Conservation (phyloP, 2,888 invertebrate species). For the Clostera curtula region DNA sequence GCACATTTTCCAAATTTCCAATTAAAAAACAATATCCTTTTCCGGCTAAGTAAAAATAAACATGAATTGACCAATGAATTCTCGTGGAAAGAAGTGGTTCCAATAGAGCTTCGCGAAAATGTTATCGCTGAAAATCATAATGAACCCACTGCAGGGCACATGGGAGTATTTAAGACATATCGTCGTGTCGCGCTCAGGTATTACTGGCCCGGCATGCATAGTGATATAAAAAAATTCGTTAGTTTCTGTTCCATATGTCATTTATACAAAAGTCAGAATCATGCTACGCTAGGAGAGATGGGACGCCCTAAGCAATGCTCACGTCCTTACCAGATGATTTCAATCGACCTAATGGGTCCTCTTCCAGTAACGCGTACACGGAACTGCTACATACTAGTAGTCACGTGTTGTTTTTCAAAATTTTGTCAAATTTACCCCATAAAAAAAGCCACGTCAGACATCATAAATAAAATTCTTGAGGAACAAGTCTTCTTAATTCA, state of each 20-base stretch:
- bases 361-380: slow-evolving; percentile 2
- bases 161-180: neutral
- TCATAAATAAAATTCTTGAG: slow-evolving; percentile 7
- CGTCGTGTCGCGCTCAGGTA: too few species aligned
- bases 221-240: neutral
- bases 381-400: slow-evolving; percentile 8
- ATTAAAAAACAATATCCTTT: slow-evolving; percentile 1
- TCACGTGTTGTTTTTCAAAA: slow-evolving; percentile 13
- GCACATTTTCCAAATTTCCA: neutral
- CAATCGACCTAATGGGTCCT: neutral
- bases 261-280: neutral
- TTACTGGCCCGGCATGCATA: neutral
- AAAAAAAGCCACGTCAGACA: slow-evolving; percentile 8
- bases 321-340: neutral
- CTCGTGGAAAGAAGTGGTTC: neutral
- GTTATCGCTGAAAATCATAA: neutral
- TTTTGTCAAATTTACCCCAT: too few species aligned
- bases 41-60: slow-evolving; percentile 2
- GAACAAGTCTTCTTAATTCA: slow-evolving; percentile 11
- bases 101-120: neutral
- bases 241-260: too few species aligned
- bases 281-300: neutral
- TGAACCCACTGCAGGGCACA: too few species aligned
- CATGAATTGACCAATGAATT: neutral
- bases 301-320: neutral